These are phyloP conservation scores for Enteromius trimaculatus DNA, from an alignment of 2,797 vertebrate species.

Conservation along the genomic window DNA sequence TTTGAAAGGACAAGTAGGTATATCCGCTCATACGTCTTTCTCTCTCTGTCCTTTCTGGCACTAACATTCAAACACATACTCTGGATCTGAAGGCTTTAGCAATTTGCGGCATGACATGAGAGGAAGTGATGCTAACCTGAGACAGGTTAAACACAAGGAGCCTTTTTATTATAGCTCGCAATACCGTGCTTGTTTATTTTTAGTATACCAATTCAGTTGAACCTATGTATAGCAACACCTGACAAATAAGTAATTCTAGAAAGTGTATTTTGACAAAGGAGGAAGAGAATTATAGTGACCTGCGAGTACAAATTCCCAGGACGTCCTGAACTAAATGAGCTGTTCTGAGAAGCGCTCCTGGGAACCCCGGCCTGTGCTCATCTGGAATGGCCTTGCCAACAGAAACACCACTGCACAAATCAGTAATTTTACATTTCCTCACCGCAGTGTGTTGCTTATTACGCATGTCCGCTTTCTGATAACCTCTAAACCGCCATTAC, in stretches of 20 bases:
- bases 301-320: conserved; percentile 16
- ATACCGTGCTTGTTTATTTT: background rate
- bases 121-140: conserved; percentile 39
- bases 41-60: background rate
- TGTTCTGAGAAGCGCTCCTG: conserved; percentile 15
- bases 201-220: background rate
- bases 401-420: conserved; percentile 31
- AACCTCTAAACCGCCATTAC: background rate
- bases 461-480: conserved; percentile 14
- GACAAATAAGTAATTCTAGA: background rate
- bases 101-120: background rate
- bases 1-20: conserved; percentile 1
- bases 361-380: conserved; percentile 14
- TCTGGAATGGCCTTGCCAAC: conserved; percentile 10
- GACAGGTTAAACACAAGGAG: conserved; percentile 25
- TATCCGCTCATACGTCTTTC: background rate
- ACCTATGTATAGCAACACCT: background rate
- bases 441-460: conserved; percentile 11
- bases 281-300: conserved; percentile 27
- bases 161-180: background rate
- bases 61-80: conserved; percentile 15
- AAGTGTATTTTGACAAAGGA: conserved; percentile 17
- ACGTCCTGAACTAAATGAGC: conserved; percentile 19
- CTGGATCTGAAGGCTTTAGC: background rate
- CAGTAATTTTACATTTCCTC: conserved; percentile 33